These are phyloP conservation scores for Kryptopterus vitreolus DNA, from an alignment of 2,797 vertebrate species.

Conservation along the genomic window DNA sequence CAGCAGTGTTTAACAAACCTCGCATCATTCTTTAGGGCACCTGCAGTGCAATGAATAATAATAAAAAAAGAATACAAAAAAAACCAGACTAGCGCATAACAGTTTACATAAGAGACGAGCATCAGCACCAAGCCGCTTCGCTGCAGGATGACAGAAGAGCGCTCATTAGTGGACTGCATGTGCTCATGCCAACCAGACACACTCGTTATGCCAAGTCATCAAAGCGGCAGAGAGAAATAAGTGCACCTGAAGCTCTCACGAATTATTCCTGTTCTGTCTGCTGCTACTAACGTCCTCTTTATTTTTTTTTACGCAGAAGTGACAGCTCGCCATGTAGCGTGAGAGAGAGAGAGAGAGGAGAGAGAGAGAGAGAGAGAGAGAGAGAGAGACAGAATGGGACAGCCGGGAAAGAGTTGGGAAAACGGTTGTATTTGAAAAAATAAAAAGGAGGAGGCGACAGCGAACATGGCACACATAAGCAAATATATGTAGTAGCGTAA, in stretches of 20 bases:
- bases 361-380: too few species aligned
- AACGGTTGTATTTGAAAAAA: neutral
- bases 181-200: slow-evolving; percentile 25
- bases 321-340: neutral
- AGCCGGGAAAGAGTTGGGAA: neutral
- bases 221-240: slow-evolving; percentile 46
- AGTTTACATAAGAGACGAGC: slow-evolving; percentile 41
- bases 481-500: neutral
- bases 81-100: neutral
- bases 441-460: neutral
- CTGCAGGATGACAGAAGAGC: slow-evolving; percentile 28
- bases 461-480: neutral
- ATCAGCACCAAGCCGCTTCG: slow-evolving; percentile 30
- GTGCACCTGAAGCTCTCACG: slow-evolving; percentile 30
- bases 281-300: slow-evolving; percentile 25
- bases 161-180: slow-evolving; percentile 43
- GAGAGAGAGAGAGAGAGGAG: neutral
- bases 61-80: too few species aligned
- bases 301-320: slow-evolving; percentile 4
- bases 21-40: neutral
- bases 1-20: slow-evolving; percentile 25
- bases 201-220: slow-evolving; percentile 55
- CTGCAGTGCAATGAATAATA: neutral
- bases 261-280: slow-evolving; percentile 37
- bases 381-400: neutral